These are phyloP conservation scores for Rhynchotus rufescens DNA, from an alignment of 2,797 vertebrate species.

Conservation along the genomic window DNA sequence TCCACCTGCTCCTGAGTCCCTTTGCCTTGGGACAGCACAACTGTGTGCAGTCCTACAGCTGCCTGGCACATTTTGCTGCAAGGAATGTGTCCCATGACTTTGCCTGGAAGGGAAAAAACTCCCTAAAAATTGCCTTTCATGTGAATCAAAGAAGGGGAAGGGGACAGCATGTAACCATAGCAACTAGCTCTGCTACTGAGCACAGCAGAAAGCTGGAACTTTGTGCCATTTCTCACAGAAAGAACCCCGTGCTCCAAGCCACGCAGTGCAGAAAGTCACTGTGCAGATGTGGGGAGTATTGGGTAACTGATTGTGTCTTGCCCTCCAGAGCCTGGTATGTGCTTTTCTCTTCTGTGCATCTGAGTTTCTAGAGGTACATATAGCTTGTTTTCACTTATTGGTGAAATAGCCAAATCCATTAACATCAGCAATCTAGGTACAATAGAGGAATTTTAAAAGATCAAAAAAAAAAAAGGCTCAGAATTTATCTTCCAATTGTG, in stretches of 20 bases:
- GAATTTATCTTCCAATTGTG: not conserved
- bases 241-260: not conserved
- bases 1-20: not conserved
- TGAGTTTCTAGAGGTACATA: not conserved
- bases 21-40: not conserved
- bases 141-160: not conserved
- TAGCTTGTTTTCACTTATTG: not conserved
- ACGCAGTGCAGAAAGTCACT: not conserved
- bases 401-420: not conserved
- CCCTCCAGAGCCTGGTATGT: not conserved
- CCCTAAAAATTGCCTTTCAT: not conserved
- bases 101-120: not conserved
- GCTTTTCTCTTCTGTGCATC: not conserved
- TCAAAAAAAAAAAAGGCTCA: not conserved
- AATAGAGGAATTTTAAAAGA: not conserved
- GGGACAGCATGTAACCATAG: slow-evolving; percentile 6
- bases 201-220: not conserved
- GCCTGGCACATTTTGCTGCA: not conserved
- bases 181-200: slow-evolving; percentile 2
- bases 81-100: not conserved
- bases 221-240: not conserved
- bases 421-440: not conserved
- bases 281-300: not conserved
- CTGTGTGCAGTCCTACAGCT: not conserved
- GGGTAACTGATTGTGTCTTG: not conserved